Base-by-base conservation (phyloP, 1,140 invertebrate genomes). In the Leptonema lineaticorne region DNA sequence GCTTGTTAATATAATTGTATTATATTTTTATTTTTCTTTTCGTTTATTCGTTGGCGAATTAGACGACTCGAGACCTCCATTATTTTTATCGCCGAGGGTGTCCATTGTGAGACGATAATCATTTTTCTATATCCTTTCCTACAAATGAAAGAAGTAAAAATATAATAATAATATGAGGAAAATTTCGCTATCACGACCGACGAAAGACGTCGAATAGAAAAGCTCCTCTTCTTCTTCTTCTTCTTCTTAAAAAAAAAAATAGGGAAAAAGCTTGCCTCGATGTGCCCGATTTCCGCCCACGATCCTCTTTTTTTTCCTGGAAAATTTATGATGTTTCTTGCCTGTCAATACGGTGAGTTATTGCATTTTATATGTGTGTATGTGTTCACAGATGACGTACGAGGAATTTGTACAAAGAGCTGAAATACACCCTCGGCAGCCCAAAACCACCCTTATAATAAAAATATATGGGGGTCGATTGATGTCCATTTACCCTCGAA, bases 291-390 rank as follows among this genome's bases (percentile, higher is more conserved):
- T 1, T 3, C 2, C 11, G 37, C 37, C 9, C 37, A 41, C 37
- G 9, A 41, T 26, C n/a, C 56, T 33, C 20, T 27, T 27, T n/a
- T n/a, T n/a, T n/a, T 63, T 22, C 24, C 11, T n/a, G 48, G 30
- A 20, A 41, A 66, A 66, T 66, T 66, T 66, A 66, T 66, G 28
- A 57, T 66, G 63, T 66, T 66, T 66, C 50, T 26, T 7, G 29
- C 28, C 50, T 66, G 63, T 56, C 63, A 57, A 37, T 66, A 57
- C 28, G 16, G 28, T 66, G 63, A 66, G 53, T 66, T 66, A 66
- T 66, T 66, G 63, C 63, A 64, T 63, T 63, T 33, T 33, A 8
- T 22, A 24, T 53, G 5, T 53, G 24, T 53, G 22, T 11, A 26
- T 24, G 46, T 20, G 20, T 24, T 22, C 7, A 7, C 11, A 26